Evolutionary conservation across 2,113 vertebrate genomes (phyloP).

Genomic region (Gadus macrocephalus): DNA sequence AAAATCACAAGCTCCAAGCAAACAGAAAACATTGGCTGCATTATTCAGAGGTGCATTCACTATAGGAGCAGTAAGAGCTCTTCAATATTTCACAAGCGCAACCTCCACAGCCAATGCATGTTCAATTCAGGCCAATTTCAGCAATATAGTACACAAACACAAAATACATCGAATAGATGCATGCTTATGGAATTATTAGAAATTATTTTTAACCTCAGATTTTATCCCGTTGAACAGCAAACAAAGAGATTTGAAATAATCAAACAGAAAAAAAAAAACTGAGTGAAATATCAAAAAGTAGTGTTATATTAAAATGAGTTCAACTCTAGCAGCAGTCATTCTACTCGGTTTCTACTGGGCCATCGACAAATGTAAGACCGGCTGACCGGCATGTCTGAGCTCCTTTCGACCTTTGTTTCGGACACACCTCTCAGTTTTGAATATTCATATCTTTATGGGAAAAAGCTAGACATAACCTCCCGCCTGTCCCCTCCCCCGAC

Average conservation of each 20-base stretch:
- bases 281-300: too few relatives aligned
- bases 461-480: constrained; percentile 72
- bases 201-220: too few relatives aligned
- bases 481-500: constrained; percentile 9
- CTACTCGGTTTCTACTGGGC: too few relatives aligned
- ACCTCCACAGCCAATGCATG: constrained; percentile 60
- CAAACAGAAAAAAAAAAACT: too few relatives aligned
- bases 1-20: constrained; percentile 69
- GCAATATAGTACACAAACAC: constrained; percentile 32
- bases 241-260: too few relatives aligned
- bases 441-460: constrained; percentile 18
- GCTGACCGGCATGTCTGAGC: too few relatives aligned
- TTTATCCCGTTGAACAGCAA: too few relatives aligned
- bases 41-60: constrained; percentile 69
- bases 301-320: too few relatives aligned
- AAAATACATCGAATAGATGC: neutral
- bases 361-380: too few relatives aligned
- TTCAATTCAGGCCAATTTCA: constrained; percentile 67
- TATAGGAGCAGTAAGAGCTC: constrained; percentile 63
- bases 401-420: too few relatives aligned
- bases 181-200: too few relatives aligned
- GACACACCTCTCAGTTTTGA: neutral
- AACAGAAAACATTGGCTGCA: constrained; percentile 69
- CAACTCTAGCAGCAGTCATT: too few relatives aligned
- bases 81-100: constrained; percentile 71